Evolutionary conservation across 2,888 invertebrate species (phyloP), one percentile per base, ranked within the genome.

Genomic region (Mactromeris polynyma): DNA sequence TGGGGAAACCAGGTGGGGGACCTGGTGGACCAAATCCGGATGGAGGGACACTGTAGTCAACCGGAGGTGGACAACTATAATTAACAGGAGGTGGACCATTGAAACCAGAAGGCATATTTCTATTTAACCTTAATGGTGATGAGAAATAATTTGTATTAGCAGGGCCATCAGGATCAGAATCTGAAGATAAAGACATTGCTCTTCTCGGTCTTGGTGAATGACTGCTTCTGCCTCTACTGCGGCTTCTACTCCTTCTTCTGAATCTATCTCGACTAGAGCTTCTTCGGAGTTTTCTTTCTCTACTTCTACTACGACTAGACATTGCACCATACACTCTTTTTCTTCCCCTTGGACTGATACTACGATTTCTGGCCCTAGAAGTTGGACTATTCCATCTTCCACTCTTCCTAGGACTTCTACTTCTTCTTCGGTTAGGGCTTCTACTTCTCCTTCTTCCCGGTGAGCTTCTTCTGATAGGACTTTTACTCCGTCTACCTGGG

Each of bases 131-230:
- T 31, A 92, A 40, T 33, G 92, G 92, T n/a, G 90, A 85, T 33
- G 89, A 85, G 46, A 92, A 92, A 42, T 92, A 92, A 19, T 81
- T 19, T 54, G 86, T 89, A 81, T 87, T 90, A 33, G 88, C 92
- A 33, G 92, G 90, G 33, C 87, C 92, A 90, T 89, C 89, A 58
- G 83, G 40, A 79, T 90, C 90, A 54, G 90, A 90, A 78, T 90
- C 90, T 33, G 90, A 89, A 0, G 73, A 83, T 7, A 58, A 26
- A 46, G 85, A 85, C 26, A 89, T n/a, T 64, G 64, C 58, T 42
- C 82, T 83, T 26, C 54, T 80, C 11, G 26, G 19, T 69, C 36
- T 73, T 31, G 79, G 58, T 31, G 64, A 79, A 6, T 33, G 40
- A 36, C 88, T 77, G 51, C 31, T 69, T 36, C 89, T 88, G 26